phyloP scores from a whole-genome alignment of 2,797 vertebrate genomes.

The Columba guinea region DNA sequence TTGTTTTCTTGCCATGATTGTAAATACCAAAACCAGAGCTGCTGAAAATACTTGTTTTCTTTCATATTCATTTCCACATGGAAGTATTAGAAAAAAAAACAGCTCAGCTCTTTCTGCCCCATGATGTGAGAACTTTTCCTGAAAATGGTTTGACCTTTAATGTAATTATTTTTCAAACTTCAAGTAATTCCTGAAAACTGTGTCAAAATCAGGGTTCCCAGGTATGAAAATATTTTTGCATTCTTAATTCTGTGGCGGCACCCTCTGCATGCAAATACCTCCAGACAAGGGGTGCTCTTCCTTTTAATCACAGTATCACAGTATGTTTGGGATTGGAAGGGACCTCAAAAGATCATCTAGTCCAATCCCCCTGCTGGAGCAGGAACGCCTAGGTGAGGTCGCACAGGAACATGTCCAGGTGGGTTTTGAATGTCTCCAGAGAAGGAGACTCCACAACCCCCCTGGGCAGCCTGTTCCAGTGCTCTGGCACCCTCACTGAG shows the following conservation, averaged over 20 bases:
- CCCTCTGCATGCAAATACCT: background rate
- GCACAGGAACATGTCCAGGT: no score
- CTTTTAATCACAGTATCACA: background rate
- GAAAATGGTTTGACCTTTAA: background rate
- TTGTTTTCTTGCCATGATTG: background rate
- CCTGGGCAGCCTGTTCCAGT: no score
- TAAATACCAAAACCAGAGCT: background rate
- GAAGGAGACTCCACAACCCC: no score
- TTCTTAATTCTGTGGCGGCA: background rate
- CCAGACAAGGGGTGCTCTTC: constrained; percentile 4
- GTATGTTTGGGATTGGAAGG: no score
- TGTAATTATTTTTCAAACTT: background rate
- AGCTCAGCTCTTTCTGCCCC: background rate
- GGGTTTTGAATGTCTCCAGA: no score
- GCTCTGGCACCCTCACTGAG: no score
- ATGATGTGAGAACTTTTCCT: background rate
- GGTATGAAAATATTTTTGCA: background rate
- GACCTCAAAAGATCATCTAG: no score
- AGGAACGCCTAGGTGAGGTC: no score
- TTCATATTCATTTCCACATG: background rate
- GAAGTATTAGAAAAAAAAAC: background rate
- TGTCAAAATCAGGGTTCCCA: background rate
- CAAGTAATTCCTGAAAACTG: background rate
- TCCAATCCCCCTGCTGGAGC: no score
- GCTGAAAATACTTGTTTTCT: background rate